Conservation (phyloP, 2,888 invertebrate species). For the Tillus elongatus region DNA sequence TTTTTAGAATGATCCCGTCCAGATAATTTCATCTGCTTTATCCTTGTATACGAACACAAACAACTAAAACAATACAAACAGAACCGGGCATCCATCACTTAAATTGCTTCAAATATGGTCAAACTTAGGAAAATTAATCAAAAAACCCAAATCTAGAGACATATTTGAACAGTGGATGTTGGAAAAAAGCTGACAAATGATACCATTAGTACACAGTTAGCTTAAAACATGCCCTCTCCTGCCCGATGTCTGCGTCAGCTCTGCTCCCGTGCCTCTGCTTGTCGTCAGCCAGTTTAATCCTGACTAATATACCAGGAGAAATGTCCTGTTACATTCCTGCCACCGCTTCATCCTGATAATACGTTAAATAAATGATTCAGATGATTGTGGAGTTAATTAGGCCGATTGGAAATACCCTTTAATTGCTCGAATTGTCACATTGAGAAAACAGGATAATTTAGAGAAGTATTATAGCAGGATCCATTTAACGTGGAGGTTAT, state of each 20-base stretch:
- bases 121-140: constrained; percentile 22
- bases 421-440: too few relatives aligned
- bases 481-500: too few relatives aligned
- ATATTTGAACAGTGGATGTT: constrained; percentile 29
- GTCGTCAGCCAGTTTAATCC: constrained; percentile 24
- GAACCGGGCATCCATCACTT: neutral
- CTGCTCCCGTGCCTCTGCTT: too few relatives aligned
- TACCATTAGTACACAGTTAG: constrained; percentile 35
- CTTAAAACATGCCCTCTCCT: constrained; percentile 34
- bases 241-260: too few relatives aligned
- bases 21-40: neutral
- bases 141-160: constrained; percentile 25
- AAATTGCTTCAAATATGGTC: constrained; percentile 15
- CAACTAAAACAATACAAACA: neutral
- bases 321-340: constrained; percentile 21
- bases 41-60: neutral
- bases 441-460: too few relatives aligned
- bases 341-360: neutral
- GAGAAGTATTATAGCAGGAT: too few relatives aligned
- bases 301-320: constrained; percentile 28
- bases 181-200: constrained; percentile 35
- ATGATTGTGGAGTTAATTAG: too few relatives aligned
- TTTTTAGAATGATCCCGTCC: too few relatives aligned
- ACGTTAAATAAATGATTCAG: too few relatives aligned
- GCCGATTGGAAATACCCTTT: too few relatives aligned